Base-by-base conservation (phyloP, 2,113 vertebrate species). In the Pterophyllum scalare region DNA sequence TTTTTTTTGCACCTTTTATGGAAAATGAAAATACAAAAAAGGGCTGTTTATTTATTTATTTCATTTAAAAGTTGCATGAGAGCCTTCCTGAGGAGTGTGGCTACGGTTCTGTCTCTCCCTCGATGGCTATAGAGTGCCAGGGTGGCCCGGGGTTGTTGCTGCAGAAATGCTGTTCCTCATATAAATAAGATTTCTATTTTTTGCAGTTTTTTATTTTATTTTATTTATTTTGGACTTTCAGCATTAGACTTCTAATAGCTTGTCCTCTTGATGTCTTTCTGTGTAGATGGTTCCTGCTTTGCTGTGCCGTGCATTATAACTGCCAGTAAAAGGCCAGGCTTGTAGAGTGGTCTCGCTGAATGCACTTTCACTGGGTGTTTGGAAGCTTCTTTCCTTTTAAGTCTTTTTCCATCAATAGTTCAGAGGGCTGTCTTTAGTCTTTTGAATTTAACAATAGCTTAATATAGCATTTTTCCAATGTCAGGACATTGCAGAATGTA, bases 21-120 rank as follows among this genome's bases (percentile, higher is more conserved):
- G 78, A 83, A 85, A 88, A 83, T 72, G 56, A 84, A 88, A 88
- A 61, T 35, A 84, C 57, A 86, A 85, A 77, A 87, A 78, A 6
- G 54, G 20, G 11, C 22, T 87, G 22, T 85, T 94, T 87, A 93
- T 61, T 95, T 93, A 94, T 94, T 93, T 89, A 94, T 90, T 56
- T 60, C 24, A 49, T 87, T 81, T 91, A 76, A 93, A 93, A 90
- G 70, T 88, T 93, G 90, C 87, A 94, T 91, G 89, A 90, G 87
- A 43, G 14, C 17, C 56, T 65, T 82, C 56, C 59, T 56, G 49
- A 76, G 59, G 84, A 87, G 56, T 85, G 43, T 80, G 84, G 56
- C 40, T 59, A 59, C 75, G 70, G 75, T 81, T 60, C 59, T 61
- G 75, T 59, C 72, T 82, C 79, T 84, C 80, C 54, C 77, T 84